Evolutionary conservation across 1,140 invertebrate species (phyloP).

Genomic region (Atta colombica): DNA sequence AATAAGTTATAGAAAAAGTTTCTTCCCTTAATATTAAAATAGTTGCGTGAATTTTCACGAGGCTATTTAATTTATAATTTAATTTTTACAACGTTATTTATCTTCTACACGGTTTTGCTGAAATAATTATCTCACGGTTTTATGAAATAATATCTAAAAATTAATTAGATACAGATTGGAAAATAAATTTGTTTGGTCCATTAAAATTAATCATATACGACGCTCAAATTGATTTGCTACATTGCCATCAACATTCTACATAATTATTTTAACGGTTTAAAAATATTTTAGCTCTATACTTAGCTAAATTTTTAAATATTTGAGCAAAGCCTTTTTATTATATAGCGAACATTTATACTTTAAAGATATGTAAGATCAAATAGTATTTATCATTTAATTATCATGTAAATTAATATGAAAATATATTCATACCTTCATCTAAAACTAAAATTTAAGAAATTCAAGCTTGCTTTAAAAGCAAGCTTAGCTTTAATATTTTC

Average conservation of each 20-base stretch:
- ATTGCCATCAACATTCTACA: too few species aligned
- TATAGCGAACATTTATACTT: too few species aligned
- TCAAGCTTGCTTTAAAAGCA: background rate
- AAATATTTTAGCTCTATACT: too few species aligned
- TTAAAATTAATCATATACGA: too few species aligned
- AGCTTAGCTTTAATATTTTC: background rate
- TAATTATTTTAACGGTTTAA: too few species aligned
- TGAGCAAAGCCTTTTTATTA: too few species aligned
- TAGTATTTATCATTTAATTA: background rate
- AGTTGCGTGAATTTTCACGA: conserved; percentile 21
- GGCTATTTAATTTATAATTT: background rate
- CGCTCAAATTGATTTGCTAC: too few species aligned
- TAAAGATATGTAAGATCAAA: background rate
- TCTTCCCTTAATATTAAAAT: background rate
- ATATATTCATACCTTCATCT: background rate
- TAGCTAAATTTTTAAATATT: too few species aligned
- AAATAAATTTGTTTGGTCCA: too few species aligned
- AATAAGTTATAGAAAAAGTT: background rate
- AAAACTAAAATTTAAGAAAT: background rate
- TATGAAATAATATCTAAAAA: too few species aligned
- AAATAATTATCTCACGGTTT: too few species aligned
- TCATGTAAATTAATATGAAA: background rate
- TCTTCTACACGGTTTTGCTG: background rate
- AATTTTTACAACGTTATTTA: conserved; percentile 11
- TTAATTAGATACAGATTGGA: too few species aligned